A percentile compares a stretch with the other conserved stretches of the same genome.
Evolutionary conservation across 2,113 vertebrate species (phyloP).

Genomic region (Oreochromis tanganicae): DNA sequence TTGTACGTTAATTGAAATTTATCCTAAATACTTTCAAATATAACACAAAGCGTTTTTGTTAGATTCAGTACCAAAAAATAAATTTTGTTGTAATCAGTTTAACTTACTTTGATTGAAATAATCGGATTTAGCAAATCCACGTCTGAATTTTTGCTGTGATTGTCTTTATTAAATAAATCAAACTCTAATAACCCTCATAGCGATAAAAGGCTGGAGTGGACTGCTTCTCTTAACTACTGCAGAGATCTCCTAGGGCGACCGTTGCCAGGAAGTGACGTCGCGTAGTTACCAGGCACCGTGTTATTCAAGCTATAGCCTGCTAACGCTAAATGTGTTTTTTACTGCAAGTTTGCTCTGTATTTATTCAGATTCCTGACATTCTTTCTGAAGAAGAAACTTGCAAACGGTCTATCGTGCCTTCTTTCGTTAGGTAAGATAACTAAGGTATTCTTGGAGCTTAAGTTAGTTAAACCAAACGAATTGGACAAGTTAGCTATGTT

Average conservation of each 20-base stretch:
- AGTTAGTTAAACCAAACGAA: neutral
- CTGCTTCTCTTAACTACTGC: neutral
- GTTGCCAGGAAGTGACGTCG: constrained; percentile 69
- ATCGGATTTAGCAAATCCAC: neutral
- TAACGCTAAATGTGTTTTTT: neutral
- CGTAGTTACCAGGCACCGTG: constrained; percentile 30
- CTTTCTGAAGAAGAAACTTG: neutral
- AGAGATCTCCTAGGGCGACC: neutral
- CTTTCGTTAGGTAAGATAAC: neutral
- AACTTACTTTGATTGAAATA: neutral
- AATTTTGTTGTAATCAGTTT: neutral
- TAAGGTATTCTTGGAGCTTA: neutral
- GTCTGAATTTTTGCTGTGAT: neutral
- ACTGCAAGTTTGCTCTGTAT: neutral
- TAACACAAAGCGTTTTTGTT: neutral
- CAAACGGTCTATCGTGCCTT: neutral
- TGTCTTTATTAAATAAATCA: neutral
- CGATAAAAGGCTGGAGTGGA: neutral
- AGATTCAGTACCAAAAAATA: neutral
- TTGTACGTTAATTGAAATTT: neutral
- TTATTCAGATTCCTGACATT: neutral
- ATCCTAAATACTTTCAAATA: neutral
- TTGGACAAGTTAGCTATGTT: neutral
- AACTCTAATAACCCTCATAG: neutral
- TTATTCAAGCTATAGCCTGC: neutral